A percentile compares a stretch with the other conserved stretches of the same genome.
phyloP scores from a whole-genome alignment of 2,113 vertebrate genomes.

The Oncorhynchus gorbuscha region DNA sequence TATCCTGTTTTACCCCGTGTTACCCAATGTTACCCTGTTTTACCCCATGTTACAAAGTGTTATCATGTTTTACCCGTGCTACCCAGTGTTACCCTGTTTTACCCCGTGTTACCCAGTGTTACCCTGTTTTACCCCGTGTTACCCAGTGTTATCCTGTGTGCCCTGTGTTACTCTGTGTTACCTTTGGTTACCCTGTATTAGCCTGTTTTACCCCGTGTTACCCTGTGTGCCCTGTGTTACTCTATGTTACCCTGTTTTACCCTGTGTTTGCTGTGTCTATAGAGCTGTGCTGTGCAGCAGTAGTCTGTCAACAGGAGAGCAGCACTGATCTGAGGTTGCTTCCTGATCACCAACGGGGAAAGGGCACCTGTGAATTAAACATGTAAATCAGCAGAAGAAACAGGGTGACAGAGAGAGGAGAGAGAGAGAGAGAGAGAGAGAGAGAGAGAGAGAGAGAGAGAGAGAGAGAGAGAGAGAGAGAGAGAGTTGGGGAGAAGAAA shows the following conservation, averaged over 20 bases:
- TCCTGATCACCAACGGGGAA: conserved; percentile 71
- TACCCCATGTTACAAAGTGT: too few relatives aligned
- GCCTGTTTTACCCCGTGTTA: not conserved
- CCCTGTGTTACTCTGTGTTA: too few relatives aligned
- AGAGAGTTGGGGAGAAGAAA: too few relatives aligned
- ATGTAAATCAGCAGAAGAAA: conserved; percentile 71
- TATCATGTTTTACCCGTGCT: too few relatives aligned
- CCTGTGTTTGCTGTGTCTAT: conserved; percentile 54
- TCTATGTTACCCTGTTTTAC: too few relatives aligned
- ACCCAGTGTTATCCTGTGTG: conserved; percentile 27
- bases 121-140: too few relatives aligned
- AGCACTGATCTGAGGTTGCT: conserved; percentile 24
- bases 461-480: not conserved
- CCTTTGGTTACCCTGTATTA: not conserved
- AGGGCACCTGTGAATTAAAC: conserved; percentile 73
- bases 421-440: too few relatives aligned
- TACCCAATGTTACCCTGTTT: not conserved
- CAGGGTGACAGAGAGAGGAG: too few relatives aligned
- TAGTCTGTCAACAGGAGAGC: conserved; percentile 71
- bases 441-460: too few relatives aligned
- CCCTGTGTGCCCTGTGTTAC: conserved; percentile 34
- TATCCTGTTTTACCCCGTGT: conserved; percentile 22
- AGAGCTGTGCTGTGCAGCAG: conserved; percentile 67
- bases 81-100: too few relatives aligned
- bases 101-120: conserved; percentile 26